Conservation (phyloP, 2,888 invertebrate genomes). For the Leucophenga maculata region DNA sequence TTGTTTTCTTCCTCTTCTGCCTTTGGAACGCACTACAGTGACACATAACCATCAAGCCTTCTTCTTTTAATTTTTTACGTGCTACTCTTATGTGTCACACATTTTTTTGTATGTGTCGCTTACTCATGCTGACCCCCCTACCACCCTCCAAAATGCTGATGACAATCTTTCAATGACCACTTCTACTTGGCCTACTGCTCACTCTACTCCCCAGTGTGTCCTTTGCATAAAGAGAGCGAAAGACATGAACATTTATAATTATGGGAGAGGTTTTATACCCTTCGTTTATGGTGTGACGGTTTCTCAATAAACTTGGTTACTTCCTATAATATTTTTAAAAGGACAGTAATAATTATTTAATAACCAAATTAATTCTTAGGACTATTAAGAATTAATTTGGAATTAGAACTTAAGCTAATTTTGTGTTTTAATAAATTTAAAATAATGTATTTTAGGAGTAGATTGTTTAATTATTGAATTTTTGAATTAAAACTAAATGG, state of each 20-base stretch:
- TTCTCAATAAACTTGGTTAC: neutral
- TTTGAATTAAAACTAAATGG: too few species aligned
- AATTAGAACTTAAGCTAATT: too few species aligned
- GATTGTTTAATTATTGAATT: too few species aligned
- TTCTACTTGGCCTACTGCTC: neutral
- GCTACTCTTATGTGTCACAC: neutral
- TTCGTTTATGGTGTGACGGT: too few species aligned
- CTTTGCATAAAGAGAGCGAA: neutral
- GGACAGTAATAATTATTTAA: too few species aligned
- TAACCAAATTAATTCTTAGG: too few species aligned
- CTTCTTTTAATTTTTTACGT: neutral
- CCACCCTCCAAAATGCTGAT: conserved; percentile 8
- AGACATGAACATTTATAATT: neutral
- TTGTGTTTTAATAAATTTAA: too few species aligned
- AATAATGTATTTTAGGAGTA: too few species aligned
- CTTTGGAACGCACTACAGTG: neutral
- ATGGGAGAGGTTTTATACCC: neutral
- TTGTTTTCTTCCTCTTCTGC: neutral
- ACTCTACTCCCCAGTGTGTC: neutral
- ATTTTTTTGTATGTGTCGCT: neutral
- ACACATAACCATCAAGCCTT: conserved; percentile 8
- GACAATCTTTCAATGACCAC: neutral
- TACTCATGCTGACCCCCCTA: conserved; percentile 2
- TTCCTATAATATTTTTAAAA: neutral
- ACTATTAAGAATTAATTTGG: too few species aligned